A percentile compares a stretch with the other conserved stretches of the same genome.
These are phyloP conservation scores for Hystrix brachyura DNA, from an alignment of 2,113 vertebrate genomes.

Conservation along the genomic window DNA sequence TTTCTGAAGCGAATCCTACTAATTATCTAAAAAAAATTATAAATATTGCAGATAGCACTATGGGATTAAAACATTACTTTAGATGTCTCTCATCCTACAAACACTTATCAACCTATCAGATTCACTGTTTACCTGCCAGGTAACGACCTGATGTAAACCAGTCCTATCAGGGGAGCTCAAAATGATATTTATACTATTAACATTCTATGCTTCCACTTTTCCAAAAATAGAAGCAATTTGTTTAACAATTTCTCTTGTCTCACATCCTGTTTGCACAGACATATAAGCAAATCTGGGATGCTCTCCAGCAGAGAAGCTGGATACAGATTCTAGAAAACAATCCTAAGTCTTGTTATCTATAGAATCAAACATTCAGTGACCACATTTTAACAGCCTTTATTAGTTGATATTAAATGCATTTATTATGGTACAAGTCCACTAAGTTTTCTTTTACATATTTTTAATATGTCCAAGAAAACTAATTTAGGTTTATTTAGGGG, in stretches of 20 bases:
- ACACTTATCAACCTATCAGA: too few species aligned
- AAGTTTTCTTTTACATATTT: constrained; percentile 61
- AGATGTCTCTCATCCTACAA: constrained; percentile 12
- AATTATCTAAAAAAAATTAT: constrained; percentile 64
- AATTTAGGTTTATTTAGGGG: constrained; percentile 66
- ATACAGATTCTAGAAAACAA: constrained; percentile 73
- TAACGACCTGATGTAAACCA: constrained; percentile 60
- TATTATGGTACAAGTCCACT: constrained; percentile 59
- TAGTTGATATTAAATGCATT: constrained; percentile 67
- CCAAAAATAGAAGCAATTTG: constrained; percentile 70
- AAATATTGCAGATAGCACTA: constrained; percentile 45
- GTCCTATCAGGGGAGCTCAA: constrained; percentile 63
- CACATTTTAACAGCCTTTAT: constrained; percentile 65
- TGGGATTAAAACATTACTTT: constrained; percentile 45
- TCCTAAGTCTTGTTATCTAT: constrained; percentile 69
- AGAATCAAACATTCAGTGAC: constrained; percentile 63
- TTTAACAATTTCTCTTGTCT: constrained; percentile 58
- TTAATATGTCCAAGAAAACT: constrained; percentile 61
- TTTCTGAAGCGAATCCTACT: constrained; percentile 43
- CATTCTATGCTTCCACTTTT: constrained; percentile 63
- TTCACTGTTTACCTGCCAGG: constrained; percentile 15
- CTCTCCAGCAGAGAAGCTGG: constrained; percentile 69
- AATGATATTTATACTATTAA: constrained; percentile 69
- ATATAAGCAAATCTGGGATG: constrained; percentile 78
- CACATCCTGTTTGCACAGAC: constrained; percentile 74